A percentile compares a stretch with the other conserved stretches of the same genome.
Conservation (phyloP, 2,797 vertebrate species). For the Pampus argenteus region DNA sequence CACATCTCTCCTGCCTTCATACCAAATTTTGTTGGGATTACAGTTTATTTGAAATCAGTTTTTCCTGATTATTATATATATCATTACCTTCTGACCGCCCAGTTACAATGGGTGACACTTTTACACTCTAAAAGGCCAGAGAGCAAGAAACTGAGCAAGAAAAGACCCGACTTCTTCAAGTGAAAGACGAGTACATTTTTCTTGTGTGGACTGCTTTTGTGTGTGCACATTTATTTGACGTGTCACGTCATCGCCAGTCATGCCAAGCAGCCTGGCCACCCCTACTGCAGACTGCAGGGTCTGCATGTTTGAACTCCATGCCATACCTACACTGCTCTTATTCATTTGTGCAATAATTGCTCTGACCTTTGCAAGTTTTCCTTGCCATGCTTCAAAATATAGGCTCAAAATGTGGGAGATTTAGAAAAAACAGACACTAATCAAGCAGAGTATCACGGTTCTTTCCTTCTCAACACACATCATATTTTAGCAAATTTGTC, state of each 20-base stretch:
- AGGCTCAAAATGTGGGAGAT: conserved; percentile 29
- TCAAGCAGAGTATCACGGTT: conserved; percentile 56
- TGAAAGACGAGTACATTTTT: conserved; percentile 63
- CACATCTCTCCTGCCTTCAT: conserved; percentile 12
- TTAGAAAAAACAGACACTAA: conserved; percentile 51
- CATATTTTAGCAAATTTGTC: conserved; percentile 61
- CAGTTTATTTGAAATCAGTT: conserved; percentile 39
- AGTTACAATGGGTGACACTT: conserved; percentile 65
- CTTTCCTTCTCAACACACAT: conserved; percentile 33
- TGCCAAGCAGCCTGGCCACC: conserved; percentile 72
- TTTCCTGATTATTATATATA: conserved; percentile 38
- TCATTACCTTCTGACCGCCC: conserved; percentile 53
- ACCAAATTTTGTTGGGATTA: background rate
- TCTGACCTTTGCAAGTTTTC: conserved; percentile 74
- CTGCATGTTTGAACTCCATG: conserved; percentile 74
- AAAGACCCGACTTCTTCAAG: conserved; percentile 45
- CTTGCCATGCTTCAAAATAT: conserved; percentile 57
- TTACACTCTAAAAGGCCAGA: conserved; percentile 58
- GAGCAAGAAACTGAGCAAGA: conserved; percentile 36
- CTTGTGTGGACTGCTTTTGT: conserved; percentile 63
- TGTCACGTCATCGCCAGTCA: conserved; percentile 71
- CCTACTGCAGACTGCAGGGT: conserved; percentile 55
- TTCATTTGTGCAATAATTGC: conserved; percentile 80
- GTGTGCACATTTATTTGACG: conserved; percentile 81
- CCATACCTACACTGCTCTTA: conserved; percentile 73